Conservation (phyloP, 2,113 vertebrate species). For the Myotis yumanensis region DNA sequence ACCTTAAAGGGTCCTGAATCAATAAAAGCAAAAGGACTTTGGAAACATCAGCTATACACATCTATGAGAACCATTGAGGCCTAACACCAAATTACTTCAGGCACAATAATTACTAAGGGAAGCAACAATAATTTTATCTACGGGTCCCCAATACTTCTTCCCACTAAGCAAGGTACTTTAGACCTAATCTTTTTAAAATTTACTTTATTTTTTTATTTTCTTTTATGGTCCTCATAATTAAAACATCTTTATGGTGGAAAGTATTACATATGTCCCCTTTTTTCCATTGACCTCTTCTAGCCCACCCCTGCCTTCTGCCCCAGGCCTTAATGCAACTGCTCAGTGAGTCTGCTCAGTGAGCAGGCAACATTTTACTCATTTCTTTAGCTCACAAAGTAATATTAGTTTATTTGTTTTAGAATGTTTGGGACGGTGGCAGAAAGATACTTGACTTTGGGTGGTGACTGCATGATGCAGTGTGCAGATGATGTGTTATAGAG, state of each 20-base stretch:
- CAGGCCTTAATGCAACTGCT: neutral
- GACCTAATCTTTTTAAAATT: neutral
- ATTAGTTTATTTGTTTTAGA: constrained; percentile 17
- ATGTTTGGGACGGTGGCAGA: neutral
- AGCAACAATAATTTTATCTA: neutral
- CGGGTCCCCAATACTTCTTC: neutral
- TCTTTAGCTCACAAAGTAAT: neutral
- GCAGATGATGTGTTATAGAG: neutral
- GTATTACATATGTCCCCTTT: no score
- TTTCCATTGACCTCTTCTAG: no score
- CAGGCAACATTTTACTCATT: neutral
- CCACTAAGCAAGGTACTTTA: neutral
- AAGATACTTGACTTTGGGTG: neutral
- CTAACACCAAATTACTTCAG: neutral
- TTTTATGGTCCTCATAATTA: neutral
- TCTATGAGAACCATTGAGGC: neutral
- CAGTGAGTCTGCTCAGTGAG: neutral
- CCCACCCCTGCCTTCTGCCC: no score
- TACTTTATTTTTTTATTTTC: neutral
- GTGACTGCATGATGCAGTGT: neutral
- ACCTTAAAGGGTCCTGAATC: neutral
- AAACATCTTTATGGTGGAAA: no score
- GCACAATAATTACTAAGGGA: neutral
- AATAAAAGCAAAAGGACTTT: neutral
- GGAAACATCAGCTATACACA: neutral